phyloP scores from a whole-genome alignment of 2,888 invertebrate species.

The Eupsilia transversa region DNA sequence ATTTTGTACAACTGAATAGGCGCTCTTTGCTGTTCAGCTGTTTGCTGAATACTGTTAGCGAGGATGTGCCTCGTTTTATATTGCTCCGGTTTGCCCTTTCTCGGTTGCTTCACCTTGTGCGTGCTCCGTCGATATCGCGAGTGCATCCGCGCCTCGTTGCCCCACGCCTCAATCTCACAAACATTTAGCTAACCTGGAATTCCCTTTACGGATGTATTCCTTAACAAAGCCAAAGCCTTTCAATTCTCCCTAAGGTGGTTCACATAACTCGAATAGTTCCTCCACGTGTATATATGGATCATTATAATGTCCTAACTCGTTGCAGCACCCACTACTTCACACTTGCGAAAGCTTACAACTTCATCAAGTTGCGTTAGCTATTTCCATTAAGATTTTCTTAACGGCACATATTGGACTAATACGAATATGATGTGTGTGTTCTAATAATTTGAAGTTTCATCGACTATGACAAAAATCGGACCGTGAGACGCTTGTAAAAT shows the following conservation, averaged over 20 bases:
- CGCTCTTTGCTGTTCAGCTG: constrained; percentile 80
- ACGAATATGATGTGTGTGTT: constrained; percentile 49
- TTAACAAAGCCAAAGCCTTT: constrained; percentile 35
- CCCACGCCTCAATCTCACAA: constrained; percentile 76
- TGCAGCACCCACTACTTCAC: constrained; percentile 43
- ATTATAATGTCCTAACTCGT: constrained; percentile 42
- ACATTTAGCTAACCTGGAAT: constrained; percentile 72
- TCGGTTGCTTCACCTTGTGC: constrained; percentile 89
- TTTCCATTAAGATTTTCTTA: constrained; percentile 64
- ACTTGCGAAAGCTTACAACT: constrained; percentile 65
- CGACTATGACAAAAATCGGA: constrained; percentile 24
- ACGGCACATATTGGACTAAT: constrained; percentile 36
- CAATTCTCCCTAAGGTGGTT: constrained; percentile 19
- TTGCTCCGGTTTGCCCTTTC: constrained; percentile 89
- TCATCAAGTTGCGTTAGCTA: constrained; percentile 60
- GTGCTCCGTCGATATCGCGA: constrained; percentile 79
- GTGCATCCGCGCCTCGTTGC: constrained; percentile 76
- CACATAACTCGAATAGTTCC: constrained; percentile 1
- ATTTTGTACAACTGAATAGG: constrained; percentile 74
- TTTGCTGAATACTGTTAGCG: constrained; percentile 84
- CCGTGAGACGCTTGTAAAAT: constrained; percentile 20
- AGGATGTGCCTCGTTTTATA: constrained; percentile 89
- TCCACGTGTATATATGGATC: constrained; percentile 36
- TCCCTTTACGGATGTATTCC: constrained; percentile 61
- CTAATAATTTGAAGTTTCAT: constrained; percentile 26